Evolutionary conservation across 2,113 vertebrate genomes (phyloP).

Genomic region (Accipiter cooperii): DNA sequence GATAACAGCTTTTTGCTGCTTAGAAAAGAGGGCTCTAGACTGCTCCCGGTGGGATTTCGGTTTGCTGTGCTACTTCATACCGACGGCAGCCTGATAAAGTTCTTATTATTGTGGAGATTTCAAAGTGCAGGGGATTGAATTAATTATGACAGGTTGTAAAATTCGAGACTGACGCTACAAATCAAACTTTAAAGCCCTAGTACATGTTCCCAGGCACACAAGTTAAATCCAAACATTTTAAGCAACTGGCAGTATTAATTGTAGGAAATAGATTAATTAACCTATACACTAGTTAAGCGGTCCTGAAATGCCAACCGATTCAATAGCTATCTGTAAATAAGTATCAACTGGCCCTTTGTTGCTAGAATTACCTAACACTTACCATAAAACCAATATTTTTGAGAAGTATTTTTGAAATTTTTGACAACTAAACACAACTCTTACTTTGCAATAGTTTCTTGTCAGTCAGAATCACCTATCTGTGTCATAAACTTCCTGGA

Average conservation of each 20-base stretch:
- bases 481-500: not conserved
- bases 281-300: not conserved
- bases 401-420: not conserved
- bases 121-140: conserved; percentile 74
- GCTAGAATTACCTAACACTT: not conserved
- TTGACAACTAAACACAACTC: not conserved
- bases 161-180: conserved; percentile 64
- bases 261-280: conserved; percentile 21
- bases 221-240: conserved; percentile 55
- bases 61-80: conserved; percentile 78
- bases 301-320: conserved; percentile 5
- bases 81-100: conserved; percentile 77
- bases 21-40: conserved; percentile 80
- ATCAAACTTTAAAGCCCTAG: conserved; percentile 71
- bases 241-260: conserved; percentile 15
- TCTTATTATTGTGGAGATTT: conserved; percentile 83
- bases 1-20: conserved; percentile 84
- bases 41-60: conserved; percentile 78
- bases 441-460: not conserved
- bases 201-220: conserved; percentile 45
- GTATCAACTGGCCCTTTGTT: not conserved
- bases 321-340: not conserved
- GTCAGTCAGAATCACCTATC: not conserved
- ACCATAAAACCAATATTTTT: not conserved
- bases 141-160: conserved; percentile 76